phyloP scores from a whole-genome alignment of 1,140 invertebrate genomes.

The Drosophila miranda region DNA sequence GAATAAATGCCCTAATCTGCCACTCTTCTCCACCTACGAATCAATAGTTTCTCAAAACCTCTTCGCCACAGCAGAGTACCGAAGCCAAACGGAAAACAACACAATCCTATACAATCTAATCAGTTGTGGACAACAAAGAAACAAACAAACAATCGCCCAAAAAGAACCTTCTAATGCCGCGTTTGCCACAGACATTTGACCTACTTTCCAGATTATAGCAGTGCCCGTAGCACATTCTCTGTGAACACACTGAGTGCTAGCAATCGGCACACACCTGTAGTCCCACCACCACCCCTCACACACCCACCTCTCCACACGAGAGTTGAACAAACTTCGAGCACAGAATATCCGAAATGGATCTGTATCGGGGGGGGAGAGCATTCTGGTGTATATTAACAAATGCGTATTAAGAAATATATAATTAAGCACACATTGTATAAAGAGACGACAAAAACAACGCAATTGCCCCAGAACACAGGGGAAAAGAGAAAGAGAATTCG shows the following conservation, averaged over 20 bases:
- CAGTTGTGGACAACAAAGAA: slow-evolving; percentile 17
- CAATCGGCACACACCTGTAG: slow-evolving; percentile 36
- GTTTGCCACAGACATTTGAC: slow-evolving; percentile 51
- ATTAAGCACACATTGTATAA: too few relatives aligned
- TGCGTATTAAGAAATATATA: slow-evolving; percentile 12
- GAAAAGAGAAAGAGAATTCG: too few relatives aligned
- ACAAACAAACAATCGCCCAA: slow-evolving; percentile 24
- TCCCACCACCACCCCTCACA: neutral
- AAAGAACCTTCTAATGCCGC: slow-evolving; percentile 33
- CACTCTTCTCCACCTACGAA: too few relatives aligned
- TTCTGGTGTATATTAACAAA: slow-evolving; percentile 16
- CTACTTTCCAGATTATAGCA: slow-evolving; percentile 62
- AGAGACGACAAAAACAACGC: too few relatives aligned
- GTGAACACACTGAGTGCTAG: slow-evolving; percentile 39
- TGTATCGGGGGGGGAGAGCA: neutral
- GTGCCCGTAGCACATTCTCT: neutral
- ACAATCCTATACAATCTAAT: slow-evolving; percentile 60
- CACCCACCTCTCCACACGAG: neutral
- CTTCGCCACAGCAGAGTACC: neutral
- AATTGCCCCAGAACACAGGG: too few relatives aligned
- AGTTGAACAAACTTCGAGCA: slow-evolving; percentile 48
- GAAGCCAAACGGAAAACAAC: neutral
- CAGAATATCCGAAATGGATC: neutral
- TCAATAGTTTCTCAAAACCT: neutral
- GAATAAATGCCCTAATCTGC: neutral